phyloP scores from a whole-genome alignment of 1,140 invertebrate species.

The Magallana angulata region DNA sequence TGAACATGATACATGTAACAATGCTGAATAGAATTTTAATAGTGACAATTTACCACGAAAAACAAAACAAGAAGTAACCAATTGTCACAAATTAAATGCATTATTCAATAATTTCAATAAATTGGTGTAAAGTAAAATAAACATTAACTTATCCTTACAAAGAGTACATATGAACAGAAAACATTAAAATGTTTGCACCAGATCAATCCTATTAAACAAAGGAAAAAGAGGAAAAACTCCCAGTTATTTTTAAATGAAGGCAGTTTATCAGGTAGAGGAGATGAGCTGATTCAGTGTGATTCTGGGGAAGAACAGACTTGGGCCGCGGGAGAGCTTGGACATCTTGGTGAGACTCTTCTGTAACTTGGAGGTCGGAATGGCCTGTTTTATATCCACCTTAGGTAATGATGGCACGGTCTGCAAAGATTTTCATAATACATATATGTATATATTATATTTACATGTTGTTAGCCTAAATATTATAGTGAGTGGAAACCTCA shows the following conservation, averaged over 20 bases:
- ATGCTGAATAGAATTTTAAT: no score
- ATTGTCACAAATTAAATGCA: no score
- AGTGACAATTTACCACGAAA: no score
- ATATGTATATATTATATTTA: not conserved
- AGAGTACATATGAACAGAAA: not conserved
- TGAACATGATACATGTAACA: no score
- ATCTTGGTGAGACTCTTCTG: constrained; percentile 39
- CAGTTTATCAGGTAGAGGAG: not conserved
- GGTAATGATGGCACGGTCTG: constrained; percentile 36
- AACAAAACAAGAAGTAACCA: no score
- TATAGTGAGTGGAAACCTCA: no score
- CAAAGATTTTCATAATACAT: not conserved
- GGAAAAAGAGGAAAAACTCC: not conserved
- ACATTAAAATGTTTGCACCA: not conserved
- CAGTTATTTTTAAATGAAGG: not conserved
- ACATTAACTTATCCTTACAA: no score
- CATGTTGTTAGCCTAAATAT: not conserved
- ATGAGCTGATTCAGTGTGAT: constrained; percentile 54
- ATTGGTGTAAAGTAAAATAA: no score
- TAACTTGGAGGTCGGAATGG: constrained; percentile 45
- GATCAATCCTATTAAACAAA: not conserved
- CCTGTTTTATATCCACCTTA: constrained; percentile 48
- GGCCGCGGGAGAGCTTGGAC: constrained; percentile 38
- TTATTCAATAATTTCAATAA: no score
- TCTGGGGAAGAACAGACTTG: constrained; percentile 48